phyloP scores from a whole-genome alignment of 1,140 invertebrate species.

The Drusus annulatus region DNA sequence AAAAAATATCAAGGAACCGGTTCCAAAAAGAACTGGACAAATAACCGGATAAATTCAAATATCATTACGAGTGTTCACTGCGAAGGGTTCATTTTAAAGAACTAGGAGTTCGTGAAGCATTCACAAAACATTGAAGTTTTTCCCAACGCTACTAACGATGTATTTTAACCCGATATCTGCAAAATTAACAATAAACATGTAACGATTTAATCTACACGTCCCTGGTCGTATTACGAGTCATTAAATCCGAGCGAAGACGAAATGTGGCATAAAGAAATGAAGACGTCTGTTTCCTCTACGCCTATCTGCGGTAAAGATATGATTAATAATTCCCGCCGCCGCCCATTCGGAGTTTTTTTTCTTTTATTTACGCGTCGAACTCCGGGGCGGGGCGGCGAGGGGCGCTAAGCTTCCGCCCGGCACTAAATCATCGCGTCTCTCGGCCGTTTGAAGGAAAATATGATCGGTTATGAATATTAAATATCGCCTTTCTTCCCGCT shows the following conservation, averaged over 20 bases:
- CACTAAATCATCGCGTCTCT: neutral
- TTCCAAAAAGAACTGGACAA: no score
- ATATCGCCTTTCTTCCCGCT: neutral
- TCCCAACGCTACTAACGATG: no score
- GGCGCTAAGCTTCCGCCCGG: conserved; percentile 1
- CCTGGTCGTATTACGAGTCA: neutral
- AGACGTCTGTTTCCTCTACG: conserved; percentile 11
- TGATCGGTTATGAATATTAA: conserved; percentile 19
- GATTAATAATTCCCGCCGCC: conserved; percentile 1
- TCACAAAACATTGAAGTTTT: no score
- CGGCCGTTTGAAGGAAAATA: neutral
- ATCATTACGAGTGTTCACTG: no score
- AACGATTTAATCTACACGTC: no score
- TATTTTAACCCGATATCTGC: no score
- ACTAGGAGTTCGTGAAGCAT: no score
- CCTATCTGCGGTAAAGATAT: neutral
- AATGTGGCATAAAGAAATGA: neutral
- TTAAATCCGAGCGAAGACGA: neutral
- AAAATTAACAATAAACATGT: no score
- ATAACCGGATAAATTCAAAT: no score
- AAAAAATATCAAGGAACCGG: no score
- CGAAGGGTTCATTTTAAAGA: no score
- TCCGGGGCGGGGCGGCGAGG: neutral
- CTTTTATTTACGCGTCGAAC: neutral
- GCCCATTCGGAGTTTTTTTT: conserved; percentile 1